Conservation (phyloP, 2,888 invertebrate genomes). For the Fragum whitleyi region DNA sequence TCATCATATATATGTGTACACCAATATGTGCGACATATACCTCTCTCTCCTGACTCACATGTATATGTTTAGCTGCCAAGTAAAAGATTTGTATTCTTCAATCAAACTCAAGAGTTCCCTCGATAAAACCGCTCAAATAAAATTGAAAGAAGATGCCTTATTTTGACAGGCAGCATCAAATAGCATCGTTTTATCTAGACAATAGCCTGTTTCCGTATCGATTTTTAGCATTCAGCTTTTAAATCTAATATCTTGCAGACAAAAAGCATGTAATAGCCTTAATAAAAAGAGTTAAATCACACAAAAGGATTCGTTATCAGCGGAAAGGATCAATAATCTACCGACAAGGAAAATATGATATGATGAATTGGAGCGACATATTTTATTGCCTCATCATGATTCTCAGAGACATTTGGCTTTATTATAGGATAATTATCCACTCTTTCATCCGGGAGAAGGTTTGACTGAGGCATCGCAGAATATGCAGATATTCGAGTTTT, state of each 20-base stretch:
- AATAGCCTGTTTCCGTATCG: neutral
- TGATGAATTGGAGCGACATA: conserved; percentile 16
- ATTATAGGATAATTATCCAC: conserved; percentile 22
- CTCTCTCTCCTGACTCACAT: too few species aligned
- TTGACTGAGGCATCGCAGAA: neutral
- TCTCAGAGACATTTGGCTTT: conserved; percentile 14
- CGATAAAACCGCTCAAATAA: too few species aligned
- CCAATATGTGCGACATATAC: too few species aligned
- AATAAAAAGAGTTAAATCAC: conserved; percentile 3
- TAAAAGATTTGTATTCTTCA: too few species aligned
- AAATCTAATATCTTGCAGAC: neutral
- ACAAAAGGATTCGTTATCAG: conserved; percentile 15
- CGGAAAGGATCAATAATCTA: conserved; percentile 21
- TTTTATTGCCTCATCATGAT: conserved; percentile 21
- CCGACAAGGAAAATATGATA: conserved; percentile 27
- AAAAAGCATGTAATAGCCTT: too few species aligned
- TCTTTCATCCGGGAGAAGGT: neutral
- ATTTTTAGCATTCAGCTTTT: neutral
- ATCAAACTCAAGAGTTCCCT: too few species aligned
- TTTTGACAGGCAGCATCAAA: neutral
- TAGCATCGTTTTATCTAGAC: conserved; percentile 1
- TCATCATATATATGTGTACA: too few species aligned
- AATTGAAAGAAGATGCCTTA: too few species aligned
- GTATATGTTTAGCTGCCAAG: too few species aligned
- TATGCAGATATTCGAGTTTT: too few species aligned